Evolutionary conservation across 2,113 vertebrate species (phyloP).

Genomic region (Zosterops japonicus): DNA sequence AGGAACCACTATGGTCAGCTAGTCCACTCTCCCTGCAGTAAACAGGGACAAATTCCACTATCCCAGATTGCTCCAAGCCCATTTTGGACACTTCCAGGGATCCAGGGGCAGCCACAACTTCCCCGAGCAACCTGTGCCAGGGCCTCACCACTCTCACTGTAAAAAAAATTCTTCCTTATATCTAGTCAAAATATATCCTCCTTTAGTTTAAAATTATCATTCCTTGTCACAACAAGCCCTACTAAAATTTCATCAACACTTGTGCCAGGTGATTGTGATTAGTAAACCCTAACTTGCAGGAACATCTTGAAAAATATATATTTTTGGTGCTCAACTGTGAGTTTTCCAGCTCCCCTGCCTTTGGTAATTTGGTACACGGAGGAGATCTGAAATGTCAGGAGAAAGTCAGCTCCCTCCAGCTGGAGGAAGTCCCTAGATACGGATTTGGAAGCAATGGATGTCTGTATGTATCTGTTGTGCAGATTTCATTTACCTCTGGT

Average conservation of each 20-base stretch:
- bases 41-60: neutral
- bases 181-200: neutral
- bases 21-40: neutral
- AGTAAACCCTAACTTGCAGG: neutral
- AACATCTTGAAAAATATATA: neutral
- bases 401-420: neutral
- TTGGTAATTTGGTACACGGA: neutral
- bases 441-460: neutral
- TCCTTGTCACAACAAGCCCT: neutral
- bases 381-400: neutral
- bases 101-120: neutral
- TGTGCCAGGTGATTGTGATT: neutral
- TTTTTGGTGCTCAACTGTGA: neutral
- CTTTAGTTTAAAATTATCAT: neutral
- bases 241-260: neutral
- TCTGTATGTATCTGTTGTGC: too few species aligned
- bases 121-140: neutral
- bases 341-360: neutral
- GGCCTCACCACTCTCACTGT: accelerated
- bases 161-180: neutral
- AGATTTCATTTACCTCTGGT: neutral
- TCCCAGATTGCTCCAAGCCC: accelerated
- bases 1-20: neutral
- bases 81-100: neutral
- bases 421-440: neutral